Conservation (phyloP, 2,888 invertebrate genomes). For the Chelonus formosanus region DNA sequence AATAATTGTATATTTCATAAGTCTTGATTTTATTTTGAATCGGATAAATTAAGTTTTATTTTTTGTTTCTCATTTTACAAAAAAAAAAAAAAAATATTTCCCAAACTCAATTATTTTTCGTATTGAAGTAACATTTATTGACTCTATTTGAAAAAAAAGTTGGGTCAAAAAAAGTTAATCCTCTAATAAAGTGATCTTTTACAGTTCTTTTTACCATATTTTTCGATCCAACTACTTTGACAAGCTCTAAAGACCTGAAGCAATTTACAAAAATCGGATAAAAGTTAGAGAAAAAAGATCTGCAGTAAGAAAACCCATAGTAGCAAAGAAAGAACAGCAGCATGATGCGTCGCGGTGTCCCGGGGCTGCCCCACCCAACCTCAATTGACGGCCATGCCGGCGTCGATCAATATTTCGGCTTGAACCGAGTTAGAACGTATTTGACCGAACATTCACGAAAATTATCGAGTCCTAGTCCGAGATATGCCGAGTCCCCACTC, state of each 20-base stretch:
- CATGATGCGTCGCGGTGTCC: constrained; percentile 39
- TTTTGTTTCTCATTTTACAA: no score
- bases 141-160: no score
- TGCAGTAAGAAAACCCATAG: constrained; percentile 15
- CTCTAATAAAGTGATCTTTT: no score
- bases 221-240: no score
- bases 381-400: constrained; percentile 50
- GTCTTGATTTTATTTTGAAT: no score
- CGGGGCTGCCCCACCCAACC: constrained; percentile 45
- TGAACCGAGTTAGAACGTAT: constrained; percentile 47
- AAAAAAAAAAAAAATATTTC: no score
- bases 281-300: constrained; percentile 8
- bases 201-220: no score
- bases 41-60: no score
- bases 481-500: constrained; percentile 54
- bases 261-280: constrained; percentile 2
- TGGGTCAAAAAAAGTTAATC: no score
- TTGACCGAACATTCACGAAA: constrained; percentile 42
- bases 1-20: no score
- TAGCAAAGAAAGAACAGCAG: constrained; percentile 35
- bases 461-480: constrained; percentile 54
- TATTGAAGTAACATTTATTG: no score
- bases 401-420: constrained; percentile 65
- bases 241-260: not conserved
- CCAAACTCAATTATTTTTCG: no score